These are phyloP conservation scores for Pycnomerus fuliginosus DNA, from an alignment of 2,888 invertebrate genomes.

Conservation along the genomic window DNA sequence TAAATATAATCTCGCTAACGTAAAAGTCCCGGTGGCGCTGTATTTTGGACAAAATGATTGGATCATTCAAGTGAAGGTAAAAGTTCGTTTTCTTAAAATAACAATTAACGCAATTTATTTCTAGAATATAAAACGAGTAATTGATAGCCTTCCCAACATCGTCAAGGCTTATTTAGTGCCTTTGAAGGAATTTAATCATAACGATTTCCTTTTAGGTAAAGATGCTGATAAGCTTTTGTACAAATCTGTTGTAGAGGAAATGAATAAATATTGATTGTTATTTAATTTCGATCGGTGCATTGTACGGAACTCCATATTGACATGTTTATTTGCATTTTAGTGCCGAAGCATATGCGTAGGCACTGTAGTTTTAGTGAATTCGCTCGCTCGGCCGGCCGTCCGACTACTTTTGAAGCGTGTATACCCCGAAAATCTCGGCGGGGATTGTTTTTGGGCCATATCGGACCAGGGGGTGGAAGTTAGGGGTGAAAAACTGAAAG, in stretches of 20 bases:
- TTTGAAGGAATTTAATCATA: conserved; percentile 5
- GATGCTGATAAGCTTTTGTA: conserved; percentile 8
- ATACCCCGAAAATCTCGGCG: too few relatives aligned
- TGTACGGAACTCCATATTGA: too few relatives aligned
- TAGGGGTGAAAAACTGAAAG: too few relatives aligned
- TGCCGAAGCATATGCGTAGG: too few relatives aligned
- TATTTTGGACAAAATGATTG: conserved; percentile 7
- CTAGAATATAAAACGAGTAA: conserved; percentile 5
- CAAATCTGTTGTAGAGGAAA: conserved; percentile 7
- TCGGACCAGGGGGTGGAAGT: too few relatives aligned
- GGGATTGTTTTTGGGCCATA: too few relatives aligned
- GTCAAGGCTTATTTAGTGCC: conserved; percentile 10
- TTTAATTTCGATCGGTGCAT: background rate
- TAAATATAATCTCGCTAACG: conserved; percentile 2
- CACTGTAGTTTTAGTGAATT: too few relatives aligned
- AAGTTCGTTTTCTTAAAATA: background rate
- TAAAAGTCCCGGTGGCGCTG: conserved; percentile 2
- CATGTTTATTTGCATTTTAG: too few relatives aligned
- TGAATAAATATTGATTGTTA: conserved; percentile 40
- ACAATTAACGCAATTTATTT: background rate
- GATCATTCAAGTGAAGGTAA: conserved; percentile 1
- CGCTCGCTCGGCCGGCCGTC: too few relatives aligned
- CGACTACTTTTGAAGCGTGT: too few relatives aligned
- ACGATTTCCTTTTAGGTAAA: conserved; percentile 5
- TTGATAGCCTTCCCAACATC: conserved; percentile 5